Base-by-base conservation (phyloP, 1,140 invertebrate species). In the Ips nitidus region DNA sequence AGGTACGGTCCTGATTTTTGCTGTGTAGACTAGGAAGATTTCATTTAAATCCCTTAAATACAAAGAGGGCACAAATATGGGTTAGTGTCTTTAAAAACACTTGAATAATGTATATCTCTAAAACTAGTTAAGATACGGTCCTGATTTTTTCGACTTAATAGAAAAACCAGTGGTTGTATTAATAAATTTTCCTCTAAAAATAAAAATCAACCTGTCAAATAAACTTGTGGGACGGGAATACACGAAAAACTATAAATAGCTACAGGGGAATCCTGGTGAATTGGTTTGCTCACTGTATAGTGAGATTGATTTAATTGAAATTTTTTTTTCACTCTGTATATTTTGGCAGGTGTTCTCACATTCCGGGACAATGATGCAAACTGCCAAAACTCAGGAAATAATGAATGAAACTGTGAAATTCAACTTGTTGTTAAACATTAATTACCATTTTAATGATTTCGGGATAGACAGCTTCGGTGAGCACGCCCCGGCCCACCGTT, bases 381-480 rank as follows among this genome's bases (percentile, higher is more conserved):
- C 36, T 58, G 56, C 37, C 38, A 40, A 58, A 58, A 58, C 56
- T 4, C 8, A 37, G 41, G 41, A 58, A 58, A 58, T 40, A 45
- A 61, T 61, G 59, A 61, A 61, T 61, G 59, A 61, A 61, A 50
- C 36, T 58, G 22, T 22, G 22, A 22, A 22, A 22, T 22, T 22
- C 22, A 22, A 22, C 22, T 22, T 22, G 22, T 50, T 50, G 22
- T 40, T 40, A 62, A 62, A 41, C 45, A 62, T 6, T 53, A 71
- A 73, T 81, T 84, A 93, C 91, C 97, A 98, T 98, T 84, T 94
- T 93, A 76, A 98, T 96, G 80, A 96, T 95, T 88, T 98, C 96
- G 74, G 95, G 94, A 83, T 99, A 98, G 70, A 98, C 94, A 70
- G 93, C 89, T 82, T 99, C 97, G 76, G 97, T 98, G 75, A 99